Conservation (phyloP, 2,888 invertebrate species). For the Athetis lepigone region DNA sequence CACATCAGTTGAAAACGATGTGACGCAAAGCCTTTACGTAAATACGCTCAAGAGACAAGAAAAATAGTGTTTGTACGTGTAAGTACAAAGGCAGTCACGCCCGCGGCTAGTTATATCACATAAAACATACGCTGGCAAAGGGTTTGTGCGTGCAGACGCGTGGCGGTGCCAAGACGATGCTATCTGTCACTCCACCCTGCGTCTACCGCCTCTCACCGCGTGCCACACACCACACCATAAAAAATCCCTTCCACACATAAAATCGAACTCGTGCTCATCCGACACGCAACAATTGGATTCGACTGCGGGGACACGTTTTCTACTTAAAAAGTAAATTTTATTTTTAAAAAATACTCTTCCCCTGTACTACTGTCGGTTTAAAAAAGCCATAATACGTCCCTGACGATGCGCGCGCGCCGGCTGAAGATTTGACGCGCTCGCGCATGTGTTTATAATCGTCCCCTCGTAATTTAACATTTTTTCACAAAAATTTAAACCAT, state of each 20-base stretch:
- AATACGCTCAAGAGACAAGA: constrained; percentile 58
- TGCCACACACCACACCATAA: constrained; percentile 86
- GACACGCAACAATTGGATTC: constrained; percentile 90
- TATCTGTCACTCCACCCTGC: constrained; percentile 71
- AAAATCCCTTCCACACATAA: constrained; percentile 88
- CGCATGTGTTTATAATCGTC: constrained; percentile 90
- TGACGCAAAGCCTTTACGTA: constrained; percentile 65
- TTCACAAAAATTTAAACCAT: constrained; percentile 82
- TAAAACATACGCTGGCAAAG: constrained; percentile 69
- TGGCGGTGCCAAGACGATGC: constrained; percentile 73
- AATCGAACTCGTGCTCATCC: constrained; percentile 90
- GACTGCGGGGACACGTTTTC: constrained; percentile 87
- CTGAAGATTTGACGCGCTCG: constrained; percentile 90
- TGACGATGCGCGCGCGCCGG: constrained; percentile 86
- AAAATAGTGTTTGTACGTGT: constrained; percentile 47
- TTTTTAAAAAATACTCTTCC: constrained; percentile 88
- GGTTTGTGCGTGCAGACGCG: constrained; percentile 74
- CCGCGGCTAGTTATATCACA: constrained; percentile 66
- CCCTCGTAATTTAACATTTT: constrained; percentile 88
- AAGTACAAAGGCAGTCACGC: constrained; percentile 61
- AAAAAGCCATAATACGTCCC: constrained; percentile 88
- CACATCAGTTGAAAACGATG: constrained; percentile 32
- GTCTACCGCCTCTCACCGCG: constrained; percentile 65
- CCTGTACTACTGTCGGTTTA: constrained; percentile 83
- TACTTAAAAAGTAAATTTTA: constrained; percentile 87